Conservation (phyloP, 2,113 vertebrate species). For the Dipodomys merriami region DNA sequence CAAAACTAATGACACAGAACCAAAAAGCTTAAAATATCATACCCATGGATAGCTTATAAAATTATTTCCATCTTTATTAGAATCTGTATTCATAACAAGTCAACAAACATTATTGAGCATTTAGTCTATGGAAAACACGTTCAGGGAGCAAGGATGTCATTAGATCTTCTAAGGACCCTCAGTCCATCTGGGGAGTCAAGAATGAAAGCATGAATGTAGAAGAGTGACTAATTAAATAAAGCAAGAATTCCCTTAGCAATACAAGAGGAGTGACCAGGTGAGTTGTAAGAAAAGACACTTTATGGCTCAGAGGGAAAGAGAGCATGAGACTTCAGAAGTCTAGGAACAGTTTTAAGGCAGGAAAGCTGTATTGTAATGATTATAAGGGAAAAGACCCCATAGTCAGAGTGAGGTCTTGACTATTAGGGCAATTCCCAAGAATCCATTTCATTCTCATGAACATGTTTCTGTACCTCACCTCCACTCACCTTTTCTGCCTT, state of each 20-base stretch:
- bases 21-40: slow-evolving; percentile 64
- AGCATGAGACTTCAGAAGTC: neutral
- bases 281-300: neutral
- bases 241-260: neutral
- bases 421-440: accelerated
- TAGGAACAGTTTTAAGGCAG: neutral
- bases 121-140: neutral
- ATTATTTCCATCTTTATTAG: slow-evolving; percentile 47
- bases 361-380: neutral
- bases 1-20: slow-evolving; percentile 68
- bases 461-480: accelerated
- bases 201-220: neutral
- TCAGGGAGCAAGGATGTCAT: neutral
- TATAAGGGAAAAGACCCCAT: neutral
- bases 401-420: neutral
- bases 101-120: slow-evolving; percentile 39
- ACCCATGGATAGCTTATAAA: slow-evolving; percentile 3
- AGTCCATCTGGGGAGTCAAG: neutral
- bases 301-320: neutral
- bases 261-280: neutral
- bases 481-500: neutral
- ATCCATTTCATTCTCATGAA: neutral
- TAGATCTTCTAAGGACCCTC: neutral
- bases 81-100: slow-evolving; percentile 44
- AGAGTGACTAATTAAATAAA: neutral